A percentile compares a stretch with the other conserved stretches of the same genome.
These are phyloP conservation scores for Dioctria linearis DNA, from an alignment of 2,888 invertebrate species.

Conservation along the genomic window DNA sequence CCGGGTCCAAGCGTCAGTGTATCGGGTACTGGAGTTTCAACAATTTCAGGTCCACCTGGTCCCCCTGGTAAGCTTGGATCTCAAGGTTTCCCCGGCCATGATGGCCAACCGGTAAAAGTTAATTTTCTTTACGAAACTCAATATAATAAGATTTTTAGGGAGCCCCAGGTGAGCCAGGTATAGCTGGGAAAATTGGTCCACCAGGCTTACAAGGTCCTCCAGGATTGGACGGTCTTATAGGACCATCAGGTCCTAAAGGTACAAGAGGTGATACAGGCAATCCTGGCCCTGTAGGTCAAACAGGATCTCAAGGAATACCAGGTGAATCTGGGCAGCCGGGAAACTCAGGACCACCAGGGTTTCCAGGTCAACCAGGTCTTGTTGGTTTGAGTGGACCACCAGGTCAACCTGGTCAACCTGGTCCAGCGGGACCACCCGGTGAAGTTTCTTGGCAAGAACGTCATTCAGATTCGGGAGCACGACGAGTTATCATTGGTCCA, in stretches of 20 bases:
- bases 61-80: constrained; percentile 78
- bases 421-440: constrained; percentile 66
- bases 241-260: constrained; percentile 73
- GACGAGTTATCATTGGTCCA: constrained; percentile 17
- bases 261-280: constrained; percentile 76
- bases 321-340: neutral
- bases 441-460: constrained; percentile 11
- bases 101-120: constrained; percentile 26
- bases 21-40: constrained; percentile 71
- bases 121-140: neutral
- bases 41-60: constrained; percentile 72
- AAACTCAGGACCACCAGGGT: constrained; percentile 72
- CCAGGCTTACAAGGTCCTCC: constrained; percentile 75
- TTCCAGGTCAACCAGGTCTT: constrained; percentile 71
- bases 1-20: constrained; percentile 71
- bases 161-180: constrained; percentile 78
- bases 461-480: constrained; percentile 23
- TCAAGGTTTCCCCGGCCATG: constrained; percentile 73
- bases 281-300: constrained; percentile 66
- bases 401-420: constrained; percentile 73
- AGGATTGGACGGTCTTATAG: constrained; percentile 78
- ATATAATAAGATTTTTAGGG: constrained; percentile 5
- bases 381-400: constrained; percentile 69
- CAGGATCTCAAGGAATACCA: neutral
- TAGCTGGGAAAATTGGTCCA: constrained; percentile 75